These are phyloP conservation scores for Euclidia mi DNA, from an alignment of 2,888 invertebrate species.

Conservation along the genomic window DNA sequence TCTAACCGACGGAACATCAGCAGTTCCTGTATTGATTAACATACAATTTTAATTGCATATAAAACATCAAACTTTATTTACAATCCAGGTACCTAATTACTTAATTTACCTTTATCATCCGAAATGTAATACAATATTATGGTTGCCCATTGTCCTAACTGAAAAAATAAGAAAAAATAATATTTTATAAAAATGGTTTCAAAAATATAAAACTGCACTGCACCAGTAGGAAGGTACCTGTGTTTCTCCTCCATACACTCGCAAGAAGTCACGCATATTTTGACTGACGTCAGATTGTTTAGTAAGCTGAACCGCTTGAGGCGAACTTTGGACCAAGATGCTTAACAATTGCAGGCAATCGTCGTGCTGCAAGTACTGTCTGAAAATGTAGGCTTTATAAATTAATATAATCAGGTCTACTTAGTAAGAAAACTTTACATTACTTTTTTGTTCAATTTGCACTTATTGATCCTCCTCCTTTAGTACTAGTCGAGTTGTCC, in stretches of 20 bases:
- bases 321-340: slow-evolving; percentile 64
- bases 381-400: slow-evolving; percentile 48
- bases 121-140: slow-evolving; percentile 68
- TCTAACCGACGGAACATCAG: background rate
- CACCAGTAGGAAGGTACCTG: slow-evolving; percentile 61
- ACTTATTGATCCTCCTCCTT: too few species aligned
- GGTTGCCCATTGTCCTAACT: slow-evolving; percentile 79
- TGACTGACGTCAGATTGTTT: slow-evolving; percentile 53
- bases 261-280: slow-evolving; percentile 61
- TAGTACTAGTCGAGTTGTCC: too few species aligned
- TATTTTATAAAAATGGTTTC: too few species aligned
- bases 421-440: too few species aligned
- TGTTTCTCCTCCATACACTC: slow-evolving; percentile 64
- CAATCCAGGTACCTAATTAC: too few species aligned
- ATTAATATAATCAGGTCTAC: too few species aligned
- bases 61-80: too few species aligned
- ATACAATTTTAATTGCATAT: too few species aligned
- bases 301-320: slow-evolving; percentile 40
- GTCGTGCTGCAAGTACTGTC: slow-evolving; percentile 67
- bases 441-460: too few species aligned
- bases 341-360: slow-evolving; percentile 73
- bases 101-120: slow-evolving; percentile 46
- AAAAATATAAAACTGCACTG: too few species aligned
- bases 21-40: slow-evolving; percentile 3
- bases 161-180: slow-evolving; percentile 41